Conservation (phyloP, 2,797 vertebrate species). For the Danio tinwini region DNA sequence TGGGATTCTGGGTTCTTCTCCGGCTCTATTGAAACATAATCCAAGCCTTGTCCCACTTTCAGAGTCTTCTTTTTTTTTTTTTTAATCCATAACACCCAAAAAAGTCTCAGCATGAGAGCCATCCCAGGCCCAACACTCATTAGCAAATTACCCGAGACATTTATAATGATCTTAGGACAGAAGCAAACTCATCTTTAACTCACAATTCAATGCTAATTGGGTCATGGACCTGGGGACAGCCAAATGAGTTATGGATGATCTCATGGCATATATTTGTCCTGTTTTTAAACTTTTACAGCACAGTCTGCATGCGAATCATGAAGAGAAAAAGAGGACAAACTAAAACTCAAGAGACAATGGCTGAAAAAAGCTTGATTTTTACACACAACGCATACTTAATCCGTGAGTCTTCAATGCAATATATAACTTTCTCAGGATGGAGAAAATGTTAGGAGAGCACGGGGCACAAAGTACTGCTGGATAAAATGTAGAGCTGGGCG, state of each 20-base stretch:
- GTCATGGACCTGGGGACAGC: conserved; percentile 46
- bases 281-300: conserved; percentile 24
- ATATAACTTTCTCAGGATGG: background rate
- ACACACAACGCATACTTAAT: background rate
- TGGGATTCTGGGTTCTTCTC: conserved; percentile 21
- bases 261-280: conserved; percentile 4
- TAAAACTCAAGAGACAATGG: background rate
- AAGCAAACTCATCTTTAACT: conserved; percentile 52
- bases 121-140: conserved; percentile 55
- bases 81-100: background rate
- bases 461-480: no score
- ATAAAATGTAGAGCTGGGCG: no score
- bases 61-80: background rate
- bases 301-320: background rate
- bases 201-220: conserved; percentile 59
- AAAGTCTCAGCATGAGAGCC: conserved; percentile 45
- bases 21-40: conserved; percentile 43
- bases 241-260: conserved; percentile 34
- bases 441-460: no score
- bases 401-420: background rate
- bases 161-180: conserved; percentile 55
- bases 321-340: conserved; percentile 3
- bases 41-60: conserved; percentile 46
- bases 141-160: conserved; percentile 63
- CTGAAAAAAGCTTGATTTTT: background rate